Percentiles rank a stretch among this genome's conserved stretches.
These are phyloP conservation scores for Mergus octosetaceus DNA, from an alignment of 2,797 vertebrate genomes.

Conservation along the genomic window DNA sequence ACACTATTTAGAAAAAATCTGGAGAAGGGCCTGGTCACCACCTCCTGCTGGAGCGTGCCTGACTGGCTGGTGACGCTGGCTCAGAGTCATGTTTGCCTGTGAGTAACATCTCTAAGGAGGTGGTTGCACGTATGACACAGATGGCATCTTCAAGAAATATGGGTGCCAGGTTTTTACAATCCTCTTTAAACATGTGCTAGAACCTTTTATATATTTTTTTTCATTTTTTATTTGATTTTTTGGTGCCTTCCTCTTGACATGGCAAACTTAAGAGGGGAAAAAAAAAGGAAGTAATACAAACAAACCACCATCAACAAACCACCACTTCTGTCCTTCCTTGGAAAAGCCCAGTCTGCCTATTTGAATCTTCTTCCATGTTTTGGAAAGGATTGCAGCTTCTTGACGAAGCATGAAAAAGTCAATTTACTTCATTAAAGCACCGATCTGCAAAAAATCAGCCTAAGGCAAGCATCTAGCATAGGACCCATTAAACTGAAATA, in stretches of 20 bases:
- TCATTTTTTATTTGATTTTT: background rate
- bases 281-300: fast-evolving
- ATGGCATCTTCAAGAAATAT: background rate
- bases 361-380: background rate
- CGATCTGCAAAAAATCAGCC: background rate
- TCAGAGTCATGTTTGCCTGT: background rate
- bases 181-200: background rate
- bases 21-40: background rate
- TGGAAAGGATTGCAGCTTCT: background rate
- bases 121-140: background rate
- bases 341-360: background rate
- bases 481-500: background rate
- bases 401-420: background rate
- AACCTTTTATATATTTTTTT: background rate
- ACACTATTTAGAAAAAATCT: background rate
- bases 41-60: background rate
- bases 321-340: background rate
- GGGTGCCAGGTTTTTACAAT: background rate
- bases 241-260: background rate
- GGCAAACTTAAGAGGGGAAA: background rate
- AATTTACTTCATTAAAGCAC: background rate
- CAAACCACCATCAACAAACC: background rate
- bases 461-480: background rate
- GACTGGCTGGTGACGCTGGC: constrained; percentile 1
- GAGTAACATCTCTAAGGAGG: constrained; percentile 25